These are phyloP conservation scores for Deilephila elpenor DNA, from an alignment of 2,888 invertebrate genomes.

Conservation along the genomic window DNA sequence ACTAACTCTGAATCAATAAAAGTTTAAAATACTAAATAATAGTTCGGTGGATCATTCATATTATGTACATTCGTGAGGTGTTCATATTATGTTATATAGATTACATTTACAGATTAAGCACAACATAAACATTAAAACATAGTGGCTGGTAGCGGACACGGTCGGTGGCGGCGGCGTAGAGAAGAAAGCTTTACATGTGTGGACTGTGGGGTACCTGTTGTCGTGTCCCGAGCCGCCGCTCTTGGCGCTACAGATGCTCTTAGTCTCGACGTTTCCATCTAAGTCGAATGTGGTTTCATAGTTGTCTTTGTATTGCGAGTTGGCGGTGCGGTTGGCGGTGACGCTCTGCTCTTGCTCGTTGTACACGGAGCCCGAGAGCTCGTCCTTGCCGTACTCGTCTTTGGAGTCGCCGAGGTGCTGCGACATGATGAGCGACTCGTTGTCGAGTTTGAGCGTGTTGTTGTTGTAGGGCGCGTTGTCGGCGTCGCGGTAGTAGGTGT, in stretches of 20 bases:
- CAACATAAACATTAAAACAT: conserved; percentile 3
- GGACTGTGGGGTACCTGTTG: conserved; percentile 86
- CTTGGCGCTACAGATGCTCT: conserved; percentile 93
- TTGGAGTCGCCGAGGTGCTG: conserved; percentile 74
- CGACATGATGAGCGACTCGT: conserved; percentile 77
- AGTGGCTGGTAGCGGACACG: background rate
- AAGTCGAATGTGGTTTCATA: conserved; percentile 95
- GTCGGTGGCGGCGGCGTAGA: background rate
- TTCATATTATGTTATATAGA: background rate
- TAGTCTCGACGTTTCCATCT: conserved; percentile 96
- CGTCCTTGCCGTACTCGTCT: conserved; percentile 71
- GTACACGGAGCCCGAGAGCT: conserved; percentile 69
- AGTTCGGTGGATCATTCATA: background rate
- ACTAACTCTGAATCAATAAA: background rate
- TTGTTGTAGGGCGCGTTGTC: conserved; percentile 73
- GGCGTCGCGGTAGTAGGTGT: conserved; percentile 84
- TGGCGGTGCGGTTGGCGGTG: conserved; percentile 61
- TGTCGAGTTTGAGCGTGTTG: conserved; percentile 79
- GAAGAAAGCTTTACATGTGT: conserved; percentile 37
- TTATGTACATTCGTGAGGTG: background rate
- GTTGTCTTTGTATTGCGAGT: conserved; percentile 87
- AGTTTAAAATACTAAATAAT: background rate
- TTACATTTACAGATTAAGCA: background rate
- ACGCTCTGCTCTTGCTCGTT: conserved; percentile 69
- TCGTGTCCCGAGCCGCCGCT: conserved; percentile 92